Evolutionary conservation across 2,888 invertebrate species (phyloP).

Genomic region (Timema podura): DNA sequence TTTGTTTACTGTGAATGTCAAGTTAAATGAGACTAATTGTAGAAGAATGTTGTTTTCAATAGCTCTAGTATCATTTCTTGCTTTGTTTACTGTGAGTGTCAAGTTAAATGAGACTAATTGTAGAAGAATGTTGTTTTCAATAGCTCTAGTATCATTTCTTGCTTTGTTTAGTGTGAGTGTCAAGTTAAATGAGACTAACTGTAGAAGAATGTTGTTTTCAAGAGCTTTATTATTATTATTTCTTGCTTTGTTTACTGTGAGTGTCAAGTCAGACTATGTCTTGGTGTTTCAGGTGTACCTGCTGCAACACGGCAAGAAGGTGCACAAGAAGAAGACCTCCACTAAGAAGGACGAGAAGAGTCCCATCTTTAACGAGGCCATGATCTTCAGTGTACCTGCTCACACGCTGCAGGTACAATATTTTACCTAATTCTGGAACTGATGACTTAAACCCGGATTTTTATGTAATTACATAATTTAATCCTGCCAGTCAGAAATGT

Average conservation of each 20-base stretch:
- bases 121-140: background rate
- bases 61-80: too few species aligned
- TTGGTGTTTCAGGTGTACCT: slow-evolving; percentile 60
- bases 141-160: background rate
- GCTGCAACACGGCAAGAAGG: slow-evolving; percentile 73
- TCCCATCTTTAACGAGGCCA: slow-evolving; percentile 79
- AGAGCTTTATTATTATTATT: background rate
- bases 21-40: too few species aligned
- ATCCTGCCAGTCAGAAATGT: too few species aligned
- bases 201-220: background rate
- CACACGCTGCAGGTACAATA: slow-evolving; percentile 58
- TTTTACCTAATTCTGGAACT: too few species aligned
- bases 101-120: too few species aligned
- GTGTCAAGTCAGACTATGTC: too few species aligned
- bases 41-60: too few species aligned
- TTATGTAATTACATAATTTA: too few species aligned
- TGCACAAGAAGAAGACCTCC: slow-evolving; percentile 76
- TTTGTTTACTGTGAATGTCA: too few species aligned
- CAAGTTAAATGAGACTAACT: background rate
- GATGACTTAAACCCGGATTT: too few species aligned
- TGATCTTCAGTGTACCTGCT: slow-evolving; percentile 77
- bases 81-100: too few species aligned
- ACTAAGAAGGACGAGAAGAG: slow-evolving; percentile 68
- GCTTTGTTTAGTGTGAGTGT: background rate
- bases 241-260: slow-evolving; percentile 10